Conservation (phyloP, 2,113 vertebrate genomes). For the Colistium nudipinnis region DNA sequence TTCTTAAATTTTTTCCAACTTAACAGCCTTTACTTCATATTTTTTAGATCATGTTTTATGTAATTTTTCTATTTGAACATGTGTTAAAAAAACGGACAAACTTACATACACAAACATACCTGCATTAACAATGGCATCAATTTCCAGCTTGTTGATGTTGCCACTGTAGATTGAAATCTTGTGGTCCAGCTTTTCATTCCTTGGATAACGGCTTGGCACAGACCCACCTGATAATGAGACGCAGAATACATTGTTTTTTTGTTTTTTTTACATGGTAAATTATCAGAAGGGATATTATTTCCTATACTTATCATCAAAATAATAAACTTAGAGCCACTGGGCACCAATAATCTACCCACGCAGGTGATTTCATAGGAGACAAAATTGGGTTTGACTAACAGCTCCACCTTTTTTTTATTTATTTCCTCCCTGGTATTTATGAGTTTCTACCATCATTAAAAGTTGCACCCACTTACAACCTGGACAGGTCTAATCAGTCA, state of each 20-base stretch:
- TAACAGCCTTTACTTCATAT: not conserved
- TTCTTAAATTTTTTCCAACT: slow-evolving; percentile 13
- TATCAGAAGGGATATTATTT: not conserved
- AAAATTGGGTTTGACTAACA: not conserved
- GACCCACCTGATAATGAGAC: slow-evolving; percentile 40
- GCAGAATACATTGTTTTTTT: not conserved
- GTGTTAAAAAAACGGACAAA: not conserved
- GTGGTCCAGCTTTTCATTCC: slow-evolving; percentile 79
- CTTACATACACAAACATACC: slow-evolving; percentile 72
- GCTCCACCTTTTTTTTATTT: not conserved
- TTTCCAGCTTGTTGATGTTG: slow-evolving; percentile 90
- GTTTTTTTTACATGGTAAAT: not conserved
- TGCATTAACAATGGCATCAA: slow-evolving; percentile 88
- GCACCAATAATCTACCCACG: not conserved
- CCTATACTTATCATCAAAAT: not conserved
- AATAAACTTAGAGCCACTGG: not conserved
- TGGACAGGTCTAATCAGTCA: not conserved
- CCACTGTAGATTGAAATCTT: slow-evolving; percentile 88
- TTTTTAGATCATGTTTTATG: not conserved
- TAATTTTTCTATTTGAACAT: not conserved
- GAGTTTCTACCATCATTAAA: no score
- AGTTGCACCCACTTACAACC: not conserved
- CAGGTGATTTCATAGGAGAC: not conserved
- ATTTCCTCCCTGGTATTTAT: no score
- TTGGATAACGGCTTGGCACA: slow-evolving; percentile 34